Percentiles rank a stretch among this genome's conserved stretches.
Conservation (phyloP, 1,140 invertebrate species). For the Yoshiicerus persimilis region DNA sequence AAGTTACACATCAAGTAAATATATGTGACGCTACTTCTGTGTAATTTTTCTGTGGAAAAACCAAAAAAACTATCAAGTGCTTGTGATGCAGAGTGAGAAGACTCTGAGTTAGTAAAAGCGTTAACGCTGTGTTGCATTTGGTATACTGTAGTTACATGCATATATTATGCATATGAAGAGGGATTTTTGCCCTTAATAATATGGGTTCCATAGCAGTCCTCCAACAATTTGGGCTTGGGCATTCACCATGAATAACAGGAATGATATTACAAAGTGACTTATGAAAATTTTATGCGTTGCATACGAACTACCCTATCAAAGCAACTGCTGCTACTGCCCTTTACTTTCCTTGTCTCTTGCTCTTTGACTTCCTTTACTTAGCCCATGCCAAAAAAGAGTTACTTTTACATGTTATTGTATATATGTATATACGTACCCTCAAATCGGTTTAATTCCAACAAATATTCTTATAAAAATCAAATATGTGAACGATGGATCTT, state of each 20-base stretch:
- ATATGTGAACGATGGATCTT: too few species aligned
- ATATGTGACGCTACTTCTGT: neutral
- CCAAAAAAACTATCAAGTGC: neutral
- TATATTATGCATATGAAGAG: neutral
- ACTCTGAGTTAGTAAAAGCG: neutral
- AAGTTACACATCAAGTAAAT: neutral
- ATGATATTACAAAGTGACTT: neutral
- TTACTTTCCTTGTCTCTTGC: neutral
- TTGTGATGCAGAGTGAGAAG: neutral
- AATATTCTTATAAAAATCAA: too few species aligned
- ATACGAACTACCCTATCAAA: conserved; percentile 13
- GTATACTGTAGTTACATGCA: neutral
- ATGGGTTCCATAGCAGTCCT: neutral
- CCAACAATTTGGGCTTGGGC: neutral
- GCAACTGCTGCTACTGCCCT: neutral
- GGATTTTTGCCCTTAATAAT: neutral
- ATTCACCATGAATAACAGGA: neutral
- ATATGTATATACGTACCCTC: too few species aligned
- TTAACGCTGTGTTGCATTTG: neutral
- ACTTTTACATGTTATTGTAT: too few species aligned
- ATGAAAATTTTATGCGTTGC: conserved; percentile 11
- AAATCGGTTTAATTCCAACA: too few species aligned
- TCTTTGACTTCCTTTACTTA: neutral
- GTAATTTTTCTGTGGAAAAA: neutral
- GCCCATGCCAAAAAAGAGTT: neutral